A percentile compares a stretch with the other conserved stretches of the same genome.
Conservation (phyloP, 2,888 invertebrate species). For the Spicauda simplicius region DNA sequence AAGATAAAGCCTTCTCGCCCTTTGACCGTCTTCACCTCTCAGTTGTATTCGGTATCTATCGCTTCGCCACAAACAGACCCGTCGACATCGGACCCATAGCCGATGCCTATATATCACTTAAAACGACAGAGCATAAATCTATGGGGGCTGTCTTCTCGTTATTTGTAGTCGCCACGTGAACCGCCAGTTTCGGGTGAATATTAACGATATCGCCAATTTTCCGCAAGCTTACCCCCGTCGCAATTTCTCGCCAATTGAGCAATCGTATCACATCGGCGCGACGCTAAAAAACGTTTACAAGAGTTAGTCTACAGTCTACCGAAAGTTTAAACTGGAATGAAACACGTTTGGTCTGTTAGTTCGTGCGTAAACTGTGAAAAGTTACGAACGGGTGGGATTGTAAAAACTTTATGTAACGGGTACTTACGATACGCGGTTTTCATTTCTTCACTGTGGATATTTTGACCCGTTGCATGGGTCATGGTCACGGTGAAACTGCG, state of each 20-base stretch:
- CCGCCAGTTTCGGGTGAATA: conserved; percentile 82
- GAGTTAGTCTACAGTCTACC: conserved; percentile 24
- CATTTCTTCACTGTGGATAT: too few species aligned
- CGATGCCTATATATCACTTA: conserved; percentile 77
- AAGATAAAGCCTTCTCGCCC: conserved; percentile 28
- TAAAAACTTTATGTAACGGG: background rate
- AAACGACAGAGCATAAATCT: conserved; percentile 82
- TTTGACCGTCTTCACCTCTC: conserved; percentile 31
- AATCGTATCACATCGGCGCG: conserved; percentile 73
- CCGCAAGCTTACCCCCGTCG: conserved; percentile 81
- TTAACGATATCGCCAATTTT: conserved; percentile 85
- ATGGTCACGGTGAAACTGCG: too few species aligned
- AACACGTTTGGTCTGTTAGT: conserved; percentile 27
- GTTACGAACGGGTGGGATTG: background rate
- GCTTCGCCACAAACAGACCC: conserved; percentile 58
- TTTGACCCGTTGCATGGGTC: too few species aligned
- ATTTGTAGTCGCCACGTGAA: conserved; percentile 84
- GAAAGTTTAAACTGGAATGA: conserved; percentile 33
- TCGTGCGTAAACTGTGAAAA: conserved; percentile 25
- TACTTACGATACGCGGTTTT: too few species aligned
- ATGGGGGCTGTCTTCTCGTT: conserved; percentile 77
- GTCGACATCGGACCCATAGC: conserved; percentile 60
- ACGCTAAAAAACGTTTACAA: conserved; percentile 45
- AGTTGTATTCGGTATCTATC: conserved; percentile 30
- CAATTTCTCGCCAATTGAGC: conserved; percentile 85